Evolutionary conservation across 1,140 invertebrate species (phyloP).

Genomic region (Drosophila funebris): DNA sequence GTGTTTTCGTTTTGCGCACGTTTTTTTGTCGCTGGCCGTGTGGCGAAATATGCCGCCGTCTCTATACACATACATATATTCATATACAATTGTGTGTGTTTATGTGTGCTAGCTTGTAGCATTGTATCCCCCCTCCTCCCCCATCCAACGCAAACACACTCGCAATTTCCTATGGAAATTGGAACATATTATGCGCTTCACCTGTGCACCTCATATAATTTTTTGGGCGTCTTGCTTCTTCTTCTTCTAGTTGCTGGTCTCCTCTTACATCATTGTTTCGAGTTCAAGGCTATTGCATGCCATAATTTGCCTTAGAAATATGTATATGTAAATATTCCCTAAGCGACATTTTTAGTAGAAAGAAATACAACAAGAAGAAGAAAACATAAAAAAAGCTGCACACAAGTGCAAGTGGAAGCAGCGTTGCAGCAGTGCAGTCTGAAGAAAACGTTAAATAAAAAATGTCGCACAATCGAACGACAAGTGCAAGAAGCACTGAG

Average conservation of each 20-base stretch:
- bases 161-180: slow-evolving; percentile 19
- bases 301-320: slow-evolving; percentile 21
- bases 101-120: neutral
- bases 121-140: neutral
- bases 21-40: slow-evolving; percentile 54
- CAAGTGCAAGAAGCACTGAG: slow-evolving; percentile 51
- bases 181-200: slow-evolving; percentile 37
- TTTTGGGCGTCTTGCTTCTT: neutral
- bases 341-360: neutral
- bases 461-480: slow-evolving; percentile 58
- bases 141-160: neutral
- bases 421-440: slow-evolving; percentile 1
- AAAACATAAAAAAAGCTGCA: neutral
- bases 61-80: neutral
- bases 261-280: slow-evolving; percentile 31
- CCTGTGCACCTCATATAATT: slow-evolving; percentile 10
- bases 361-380: neutral
- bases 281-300: slow-evolving; percentile 59
- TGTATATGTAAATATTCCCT: neutral
- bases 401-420: neutral
- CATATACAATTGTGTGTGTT: neutral
- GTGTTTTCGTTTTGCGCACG: slow-evolving; percentile 70
- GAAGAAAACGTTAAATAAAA: slow-evolving; percentile 22
- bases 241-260: neutral
- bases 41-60: slow-evolving; percentile 52